These are phyloP conservation scores for Noctua janthe DNA, from an alignment of 2,888 invertebrate genomes.

Conservation along the genomic window DNA sequence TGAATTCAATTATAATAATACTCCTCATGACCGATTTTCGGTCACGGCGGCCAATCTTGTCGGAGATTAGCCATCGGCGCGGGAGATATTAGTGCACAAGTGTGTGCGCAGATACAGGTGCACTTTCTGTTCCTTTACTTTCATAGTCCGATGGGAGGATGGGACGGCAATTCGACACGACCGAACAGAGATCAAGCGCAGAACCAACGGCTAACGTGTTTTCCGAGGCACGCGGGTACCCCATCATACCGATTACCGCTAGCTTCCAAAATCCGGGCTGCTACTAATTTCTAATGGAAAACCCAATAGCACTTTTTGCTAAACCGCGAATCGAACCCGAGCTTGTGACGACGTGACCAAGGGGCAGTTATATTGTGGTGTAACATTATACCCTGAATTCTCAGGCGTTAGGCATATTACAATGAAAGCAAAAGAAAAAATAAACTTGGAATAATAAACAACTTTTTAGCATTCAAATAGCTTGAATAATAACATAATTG, in stretches of 20 bases:
- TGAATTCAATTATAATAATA: neutral
- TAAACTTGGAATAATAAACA: neutral
- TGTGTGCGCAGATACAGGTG: neutral
- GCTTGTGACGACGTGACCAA: neutral
- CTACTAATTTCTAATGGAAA: neutral
- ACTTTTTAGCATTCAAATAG: neutral
- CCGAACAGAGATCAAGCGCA: neutral
- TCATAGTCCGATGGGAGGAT: neutral
- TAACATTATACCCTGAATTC: neutral
- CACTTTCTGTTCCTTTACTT: neutral
- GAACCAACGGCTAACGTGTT: neutral
- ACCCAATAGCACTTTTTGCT: neutral
- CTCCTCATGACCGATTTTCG: neutral
- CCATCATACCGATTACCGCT: neutral
- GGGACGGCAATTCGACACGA: neutral
- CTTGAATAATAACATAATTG: conserved; percentile 10
- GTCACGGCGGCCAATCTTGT: neutral
- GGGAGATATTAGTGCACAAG: neutral
- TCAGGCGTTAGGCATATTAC: neutral
- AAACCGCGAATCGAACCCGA: neutral
- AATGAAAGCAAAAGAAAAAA: neutral
- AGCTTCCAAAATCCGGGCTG: neutral
- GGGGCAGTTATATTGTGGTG: neutral
- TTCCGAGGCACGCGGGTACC: neutral
- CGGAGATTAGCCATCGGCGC: neutral